These are phyloP conservation scores for Parapsyche elsis DNA, from an alignment of 1,140 invertebrate genomes.

Conservation along the genomic window DNA sequence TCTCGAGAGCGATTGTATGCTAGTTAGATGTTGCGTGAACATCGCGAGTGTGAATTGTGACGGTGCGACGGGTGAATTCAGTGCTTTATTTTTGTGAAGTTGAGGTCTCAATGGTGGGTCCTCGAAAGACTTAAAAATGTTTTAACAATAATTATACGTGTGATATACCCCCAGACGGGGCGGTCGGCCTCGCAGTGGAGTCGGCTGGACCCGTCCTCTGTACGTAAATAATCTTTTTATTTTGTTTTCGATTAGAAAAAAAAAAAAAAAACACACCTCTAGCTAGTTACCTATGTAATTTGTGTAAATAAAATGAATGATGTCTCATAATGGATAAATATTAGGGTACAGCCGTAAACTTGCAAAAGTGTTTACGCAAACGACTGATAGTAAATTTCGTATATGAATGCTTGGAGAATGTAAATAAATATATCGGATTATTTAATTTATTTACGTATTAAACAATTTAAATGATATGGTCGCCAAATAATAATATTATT, in stretches of 20 bases:
- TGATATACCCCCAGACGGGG: constrained; percentile 43
- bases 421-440: constrained; percentile 46
- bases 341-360: constrained; percentile 56
- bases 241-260: constrained; percentile 18
- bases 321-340: constrained; percentile 50
- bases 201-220: constrained; percentile 45
- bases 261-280: constrained; percentile 37
- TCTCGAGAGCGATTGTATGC: neutral
- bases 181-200: constrained; percentile 38
- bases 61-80: neutral
- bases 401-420: constrained; percentile 55
- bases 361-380: constrained; percentile 51
- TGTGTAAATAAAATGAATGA: constrained; percentile 52
- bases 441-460: constrained; percentile 55
- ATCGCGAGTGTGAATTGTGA: too few relatives aligned
- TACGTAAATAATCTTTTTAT: constrained; percentile 55
- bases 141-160: constrained; percentile 46
- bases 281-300: constrained; percentile 55
- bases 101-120: neutral
- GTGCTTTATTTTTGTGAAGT: constrained; percentile 20
- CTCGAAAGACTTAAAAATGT: neutral
- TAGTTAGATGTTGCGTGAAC: neutral
- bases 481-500: constrained; percentile 57
- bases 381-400: constrained; percentile 57
- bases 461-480: constrained; percentile 55